phyloP scores from a whole-genome alignment of 2,113 vertebrate species.

The Dromaius novaehollandiae region DNA sequence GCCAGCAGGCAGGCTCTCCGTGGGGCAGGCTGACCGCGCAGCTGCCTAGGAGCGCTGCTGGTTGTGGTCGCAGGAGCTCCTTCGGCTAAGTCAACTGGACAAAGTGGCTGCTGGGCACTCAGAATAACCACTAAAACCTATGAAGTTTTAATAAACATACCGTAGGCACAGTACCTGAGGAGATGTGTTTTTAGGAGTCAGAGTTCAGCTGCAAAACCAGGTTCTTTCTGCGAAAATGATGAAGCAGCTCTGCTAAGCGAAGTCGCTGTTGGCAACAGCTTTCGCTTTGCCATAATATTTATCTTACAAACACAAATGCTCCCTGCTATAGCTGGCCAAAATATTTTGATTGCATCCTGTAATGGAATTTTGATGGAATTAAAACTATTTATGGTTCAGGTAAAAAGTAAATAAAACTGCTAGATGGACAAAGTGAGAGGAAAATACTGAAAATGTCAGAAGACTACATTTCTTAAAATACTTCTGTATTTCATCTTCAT shows the following conservation, averaged over 20 bases:
- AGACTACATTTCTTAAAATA: background rate
- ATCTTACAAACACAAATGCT: slow-evolving; percentile 6
- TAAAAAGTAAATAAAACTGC: background rate
- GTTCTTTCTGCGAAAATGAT: slow-evolving; percentile 3
- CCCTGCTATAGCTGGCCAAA: background rate
- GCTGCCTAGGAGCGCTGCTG: background rate
- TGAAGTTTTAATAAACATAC: background rate
- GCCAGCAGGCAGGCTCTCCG: too few relatives aligned
- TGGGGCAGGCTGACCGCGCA: background rate
- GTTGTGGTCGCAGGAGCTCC: background rate
- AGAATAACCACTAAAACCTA: background rate
- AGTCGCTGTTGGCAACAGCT: background rate
- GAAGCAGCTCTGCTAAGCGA: slow-evolving; percentile 22
- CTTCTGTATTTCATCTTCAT: background rate
- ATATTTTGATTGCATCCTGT: background rate
- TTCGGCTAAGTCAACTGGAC: background rate
- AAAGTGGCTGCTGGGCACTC: background rate
- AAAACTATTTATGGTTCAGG: background rate
- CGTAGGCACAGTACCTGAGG: background rate
- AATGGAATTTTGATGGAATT: background rate
- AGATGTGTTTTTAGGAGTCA: slow-evolving; percentile 17
- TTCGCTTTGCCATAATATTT: background rate
- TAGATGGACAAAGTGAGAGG: background rate
- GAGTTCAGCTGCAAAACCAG: slow-evolving; percentile 4
- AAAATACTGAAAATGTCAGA: background rate